Percentiles rank a stretch among this genome's conserved stretches.
Evolutionary conservation across 2,888 invertebrate species (phyloP).

Genomic region (Drosophila lacicola): DNA sequence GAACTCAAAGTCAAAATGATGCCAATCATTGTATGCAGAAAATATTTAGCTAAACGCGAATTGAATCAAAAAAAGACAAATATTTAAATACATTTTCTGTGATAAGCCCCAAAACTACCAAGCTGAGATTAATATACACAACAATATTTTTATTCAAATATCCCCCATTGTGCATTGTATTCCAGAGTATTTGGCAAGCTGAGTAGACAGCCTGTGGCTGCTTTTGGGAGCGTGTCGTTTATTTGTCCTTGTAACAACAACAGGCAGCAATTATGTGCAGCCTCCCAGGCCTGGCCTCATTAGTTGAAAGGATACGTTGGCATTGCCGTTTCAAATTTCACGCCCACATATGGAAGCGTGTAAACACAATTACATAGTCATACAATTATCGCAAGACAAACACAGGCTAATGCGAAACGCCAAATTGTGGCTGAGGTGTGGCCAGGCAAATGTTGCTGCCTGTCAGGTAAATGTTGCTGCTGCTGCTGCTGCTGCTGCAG

Average conservation of each 20-base stretch:
- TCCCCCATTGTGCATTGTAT: neutral
- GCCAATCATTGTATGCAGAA: constrained; percentile 8
- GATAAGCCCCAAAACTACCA: neutral
- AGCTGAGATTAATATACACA: neutral
- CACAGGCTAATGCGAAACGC: constrained; percentile 73
- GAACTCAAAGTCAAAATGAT: constrained; percentile 13
- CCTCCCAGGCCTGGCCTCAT: constrained; percentile 57
- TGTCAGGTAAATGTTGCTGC: constrained; percentile 16
- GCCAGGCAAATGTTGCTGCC: constrained; percentile 59
- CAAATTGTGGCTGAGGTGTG: constrained; percentile 69
- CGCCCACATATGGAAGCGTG: constrained; percentile 36
- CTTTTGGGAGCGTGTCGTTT: constrained; percentile 13
- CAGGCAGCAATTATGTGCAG: constrained; percentile 59
- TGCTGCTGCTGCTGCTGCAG: constrained; percentile 25
- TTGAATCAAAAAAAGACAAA: constrained; percentile 2
- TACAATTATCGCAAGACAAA: constrained; percentile 76
- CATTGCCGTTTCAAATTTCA: constrained; percentile 36
- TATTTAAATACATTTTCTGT: neutral
- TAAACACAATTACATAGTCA: constrained; percentile 78
- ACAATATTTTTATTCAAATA: neutral
- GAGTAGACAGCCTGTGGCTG: neutral
- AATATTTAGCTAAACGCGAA: neutral
- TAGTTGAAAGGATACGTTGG: constrained; percentile 58
- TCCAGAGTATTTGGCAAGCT: too few species aligned
- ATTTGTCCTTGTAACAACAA: constrained; percentile 35